phyloP scores from a whole-genome alignment of 2,888 invertebrate genomes.

The Oligia latruncula region DNA sequence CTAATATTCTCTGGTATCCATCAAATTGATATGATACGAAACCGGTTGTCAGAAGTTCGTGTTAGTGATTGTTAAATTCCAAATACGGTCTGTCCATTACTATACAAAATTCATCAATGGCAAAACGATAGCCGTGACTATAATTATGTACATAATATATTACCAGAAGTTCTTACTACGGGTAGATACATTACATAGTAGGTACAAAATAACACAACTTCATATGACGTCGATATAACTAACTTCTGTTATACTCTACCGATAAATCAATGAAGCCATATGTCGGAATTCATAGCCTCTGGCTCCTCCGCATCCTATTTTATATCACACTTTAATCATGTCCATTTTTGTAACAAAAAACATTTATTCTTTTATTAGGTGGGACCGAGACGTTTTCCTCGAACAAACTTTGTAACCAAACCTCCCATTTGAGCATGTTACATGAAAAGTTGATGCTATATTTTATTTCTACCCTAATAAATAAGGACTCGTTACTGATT shows the following conservation, averaged over 20 bases:
- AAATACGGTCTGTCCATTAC: constrained; percentile 14
- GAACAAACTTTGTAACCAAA: constrained; percentile 61
- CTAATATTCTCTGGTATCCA: neutral
- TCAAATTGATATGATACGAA: constrained; percentile 25
- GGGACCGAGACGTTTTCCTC: constrained; percentile 51
- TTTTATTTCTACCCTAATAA: constrained; percentile 69
- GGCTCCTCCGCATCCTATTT: constrained; percentile 39
- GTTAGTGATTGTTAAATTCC: constrained; percentile 16
- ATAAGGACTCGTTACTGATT: constrained; percentile 65
- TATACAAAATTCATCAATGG: neutral
- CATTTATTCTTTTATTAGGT: constrained; percentile 55
- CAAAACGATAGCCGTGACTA: neutral
- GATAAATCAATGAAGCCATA: constrained; percentile 46
- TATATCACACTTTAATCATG: constrained; percentile 53
- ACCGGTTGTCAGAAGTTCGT: constrained; percentile 24
- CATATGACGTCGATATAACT: constrained; percentile 3
- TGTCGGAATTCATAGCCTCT: constrained; percentile 39
- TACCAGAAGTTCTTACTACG: constrained; percentile 12
- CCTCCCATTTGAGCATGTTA: constrained; percentile 62
- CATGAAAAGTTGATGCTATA: constrained; percentile 68
- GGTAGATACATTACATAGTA: neutral
- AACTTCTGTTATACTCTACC: constrained; percentile 10
- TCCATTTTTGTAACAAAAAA: constrained; percentile 54
- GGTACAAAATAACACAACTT: constrained; percentile 7
- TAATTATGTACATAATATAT: neutral